Evolutionary conservation across 2,888 invertebrate genomes (phyloP), one percentile per base, ranked within the genome.

Genomic region (Caenorhabditis panamensis): DNA sequence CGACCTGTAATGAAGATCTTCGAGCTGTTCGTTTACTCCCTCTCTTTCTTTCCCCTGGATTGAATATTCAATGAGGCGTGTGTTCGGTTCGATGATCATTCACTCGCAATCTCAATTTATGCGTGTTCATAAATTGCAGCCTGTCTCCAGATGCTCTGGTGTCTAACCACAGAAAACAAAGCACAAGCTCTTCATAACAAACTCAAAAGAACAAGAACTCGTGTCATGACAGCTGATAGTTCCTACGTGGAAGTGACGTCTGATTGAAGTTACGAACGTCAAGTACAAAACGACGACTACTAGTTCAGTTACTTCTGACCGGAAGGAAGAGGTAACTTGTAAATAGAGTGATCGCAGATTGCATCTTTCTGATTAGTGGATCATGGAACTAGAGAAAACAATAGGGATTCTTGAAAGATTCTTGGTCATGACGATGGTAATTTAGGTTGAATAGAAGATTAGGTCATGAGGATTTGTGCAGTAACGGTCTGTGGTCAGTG

Each of bases 1-100:
- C 13, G 73, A 75, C 56, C 79, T 79, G 59, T 9, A 73, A 66
- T 24, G 2, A 2, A 31, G 31, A 41, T 41, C 41, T 41, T 16
- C 13, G 49, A 49, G 49, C 8, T 49, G 49, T 49, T 49, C 41
- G 20, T 11, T 49, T 49, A 4, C 5, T n/a, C 5, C 11, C 5
- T 18, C 49, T 20, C 20, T 8, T 18, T 51, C 20, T 11, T 3
- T 6, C 1, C 49, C 20, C 13, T 16, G 13, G 41, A 49, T 49
- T 16, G 22, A 49, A 49, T 49, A 49, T 49, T 49, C 49, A 41
- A 41, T 41, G 41, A 41, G 41, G 9, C 49, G 22, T 49, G 49
- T 20, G 18, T 49, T 49, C 49, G 49, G 49, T 49, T 20, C 49
- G 22, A 49, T 49, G 49, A 22, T 22, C 49, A n/a, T 31, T 31